Evolutionary conservation across 2,888 invertebrate genomes (phyloP), one percentile per base, ranked within the genome.

Genomic region (Oscheius myriophilus): DNA sequence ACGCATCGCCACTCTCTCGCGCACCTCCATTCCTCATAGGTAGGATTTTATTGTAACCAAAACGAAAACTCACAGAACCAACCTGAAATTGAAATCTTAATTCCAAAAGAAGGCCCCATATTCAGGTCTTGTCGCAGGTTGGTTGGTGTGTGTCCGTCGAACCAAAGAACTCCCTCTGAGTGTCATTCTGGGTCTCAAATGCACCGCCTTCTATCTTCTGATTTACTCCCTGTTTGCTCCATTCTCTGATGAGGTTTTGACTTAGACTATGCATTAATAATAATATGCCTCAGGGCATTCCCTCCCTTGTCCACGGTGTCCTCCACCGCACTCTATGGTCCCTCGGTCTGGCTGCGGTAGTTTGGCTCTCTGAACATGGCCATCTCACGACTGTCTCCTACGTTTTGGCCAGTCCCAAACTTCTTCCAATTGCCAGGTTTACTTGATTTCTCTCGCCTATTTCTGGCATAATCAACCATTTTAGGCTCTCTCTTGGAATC

Each of bases 401-500:
- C 51, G 25, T 72, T 16, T 57, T 74, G 21, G 39, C 64, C 41
- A 67, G 68, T 25, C 69, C 67, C 12, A 39, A 68, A 6, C 33
- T 75, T n/a, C 55, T 72, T 0, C 65, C 69, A 33, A 25, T 75
- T 12, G 70, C 70, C 2, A 59, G 71, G 70, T 63, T 16, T 18
- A 14, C 6, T 45, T n/a, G n/a, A n/a, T n/a, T n/a, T 9, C 53
- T 16, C 14, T 25, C 26, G 3, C 18, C 2, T 53, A 6, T 16
- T 46, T 2, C 46, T 46, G 6, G n/a, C n/a, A n/a, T 4, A 11
- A 16, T 46, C 18, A 3, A 7, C 18, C 11, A 49, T 39, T 67
- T 23, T 57, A 78, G 80, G 63, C 55, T 80, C n/a, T 73, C 77
- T 0, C 74, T 77, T 39, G 81, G 81, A 1, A 71, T 81, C 7